Conservation (phyloP, 2,888 invertebrate genomes). For the Eupelmus urozonus region DNA sequence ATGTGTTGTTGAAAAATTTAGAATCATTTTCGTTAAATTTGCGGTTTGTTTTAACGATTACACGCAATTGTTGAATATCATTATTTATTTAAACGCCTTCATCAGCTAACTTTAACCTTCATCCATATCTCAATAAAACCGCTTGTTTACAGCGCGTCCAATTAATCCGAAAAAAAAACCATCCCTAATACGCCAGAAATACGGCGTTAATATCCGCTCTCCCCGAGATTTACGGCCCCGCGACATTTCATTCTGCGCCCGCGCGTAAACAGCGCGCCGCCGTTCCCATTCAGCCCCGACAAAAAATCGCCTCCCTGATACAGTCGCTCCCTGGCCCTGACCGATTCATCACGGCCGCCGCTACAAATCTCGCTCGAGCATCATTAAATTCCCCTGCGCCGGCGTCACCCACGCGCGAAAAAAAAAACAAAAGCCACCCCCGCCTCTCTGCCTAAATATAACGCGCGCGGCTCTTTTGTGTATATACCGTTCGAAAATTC, state of each 20-base stretch:
- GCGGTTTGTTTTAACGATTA: no score
- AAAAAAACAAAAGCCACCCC: constrained; percentile 10
- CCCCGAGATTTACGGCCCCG: constrained; percentile 28
- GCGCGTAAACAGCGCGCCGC: constrained; percentile 38
- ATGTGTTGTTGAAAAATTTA: no score
- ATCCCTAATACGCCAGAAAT: neutral
- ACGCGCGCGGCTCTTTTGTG: constrained; percentile 14
- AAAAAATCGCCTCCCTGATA: constrained; percentile 33
- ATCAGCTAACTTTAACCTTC: no score
- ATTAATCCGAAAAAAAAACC: neutral
- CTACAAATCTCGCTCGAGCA: constrained; percentile 44
- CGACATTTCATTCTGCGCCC: constrained; percentile 34
- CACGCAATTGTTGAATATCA: no score
- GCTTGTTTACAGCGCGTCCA: neutral
- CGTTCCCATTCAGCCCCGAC: neutral
- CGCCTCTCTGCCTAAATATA: no score
- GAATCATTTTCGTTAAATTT: no score
- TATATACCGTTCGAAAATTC: constrained; percentile 53
- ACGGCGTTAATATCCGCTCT: constrained; percentile 17
- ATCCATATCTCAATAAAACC: no score
- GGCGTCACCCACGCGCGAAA: constrained; percentile 28
- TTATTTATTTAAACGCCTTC: no score
- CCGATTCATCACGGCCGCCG: constrained; percentile 47
- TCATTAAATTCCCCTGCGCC: constrained; percentile 59
- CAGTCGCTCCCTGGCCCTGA: constrained; percentile 34